Base-by-base conservation (phyloP, 2,888 invertebrate species). In the Ectemnius continuus region DNA sequence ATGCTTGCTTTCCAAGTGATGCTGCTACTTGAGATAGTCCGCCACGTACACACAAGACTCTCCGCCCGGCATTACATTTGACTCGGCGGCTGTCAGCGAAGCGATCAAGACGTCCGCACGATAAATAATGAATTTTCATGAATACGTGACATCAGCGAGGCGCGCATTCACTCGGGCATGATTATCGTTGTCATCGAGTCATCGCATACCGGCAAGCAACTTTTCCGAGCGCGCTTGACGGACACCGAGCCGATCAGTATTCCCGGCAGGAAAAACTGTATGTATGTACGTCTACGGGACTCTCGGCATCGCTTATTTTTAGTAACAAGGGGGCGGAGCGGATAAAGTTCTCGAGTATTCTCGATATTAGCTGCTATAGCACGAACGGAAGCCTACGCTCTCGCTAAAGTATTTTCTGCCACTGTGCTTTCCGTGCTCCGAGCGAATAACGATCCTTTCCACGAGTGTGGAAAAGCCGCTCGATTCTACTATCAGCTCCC, bases 61-160 rank as follows among this genome's bases (percentile, higher is more conserved):
- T 57, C 62, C 8, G 56, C 5, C 26, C 23, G 3, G 36, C 2
- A 62, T 62, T 46, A 47, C 2, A 52, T 47, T 56, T 69, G 14
- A 62, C 13, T 47, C 48, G 48, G 46, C 61, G 67, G 68, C 47
- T 67, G 60, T 66, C 66, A 73, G 59, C 69, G 62, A 69, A 59
- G 8, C 36, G 36, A 36, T 36, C 36, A 36, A 45, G 28, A 13
- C 14, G 45, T 26, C 20, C 26, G 28, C 56, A 20, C 66, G 18
- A 66, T 66, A 62, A 63, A 73, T 68, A 73, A 73, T 75, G 69
- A 66, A 73, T 75, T 70, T 75, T 70, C 69, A 66, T 63, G 69
- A 75, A 36, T 62, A 59, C 8, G 48, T 72, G 75, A 72, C 65
- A 73, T 75, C 75, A 75, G 61, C 58, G 26, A 6, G 18, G 13